A percentile compares a stretch with the other conserved stretches of the same genome.
phyloP scores from a whole-genome alignment of 2,797 vertebrate genomes.

The Mormyrops attenuatus region DNA sequence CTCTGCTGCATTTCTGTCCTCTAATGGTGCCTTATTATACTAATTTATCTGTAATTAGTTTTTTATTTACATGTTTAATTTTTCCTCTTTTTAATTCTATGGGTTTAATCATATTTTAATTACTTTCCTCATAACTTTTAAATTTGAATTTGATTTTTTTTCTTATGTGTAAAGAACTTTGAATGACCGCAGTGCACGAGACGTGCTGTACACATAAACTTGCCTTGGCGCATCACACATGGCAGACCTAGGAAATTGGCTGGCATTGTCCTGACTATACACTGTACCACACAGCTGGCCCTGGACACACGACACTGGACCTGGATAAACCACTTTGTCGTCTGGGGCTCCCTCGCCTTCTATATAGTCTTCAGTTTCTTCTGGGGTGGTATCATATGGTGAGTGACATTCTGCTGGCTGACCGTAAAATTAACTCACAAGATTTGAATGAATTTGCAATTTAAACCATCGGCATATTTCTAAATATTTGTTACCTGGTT shows the following conservation, averaged over 20 bases:
- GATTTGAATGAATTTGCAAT: not conserved
- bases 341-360: conserved; percentile 95
- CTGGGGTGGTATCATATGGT: conserved; percentile 98
- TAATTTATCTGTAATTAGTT: not conserved
- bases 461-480: not conserved
- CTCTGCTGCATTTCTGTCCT: not conserved
- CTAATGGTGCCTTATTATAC: not conserved
- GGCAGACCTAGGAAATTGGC: no score
- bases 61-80: not conserved
- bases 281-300: conserved; percentile 66
- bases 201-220: no score
- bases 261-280: not conserved
- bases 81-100: not conserved
- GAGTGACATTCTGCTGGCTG: not conserved
- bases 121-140: no score
- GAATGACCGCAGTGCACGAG: no score
- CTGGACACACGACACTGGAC: conserved; percentile 96
- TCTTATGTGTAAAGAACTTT: no score
- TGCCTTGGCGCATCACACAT: not conserved
- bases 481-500: not conserved
- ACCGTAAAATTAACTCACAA: not conserved
- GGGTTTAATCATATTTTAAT: no score
- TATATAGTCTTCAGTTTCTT: conserved; percentile 98
- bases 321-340: conserved; percentile 97
- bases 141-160: no score